Evolutionary conservation across 2,797 vertebrate species (phyloP).

Genomic region (Dermochelys coriacea): DNA sequence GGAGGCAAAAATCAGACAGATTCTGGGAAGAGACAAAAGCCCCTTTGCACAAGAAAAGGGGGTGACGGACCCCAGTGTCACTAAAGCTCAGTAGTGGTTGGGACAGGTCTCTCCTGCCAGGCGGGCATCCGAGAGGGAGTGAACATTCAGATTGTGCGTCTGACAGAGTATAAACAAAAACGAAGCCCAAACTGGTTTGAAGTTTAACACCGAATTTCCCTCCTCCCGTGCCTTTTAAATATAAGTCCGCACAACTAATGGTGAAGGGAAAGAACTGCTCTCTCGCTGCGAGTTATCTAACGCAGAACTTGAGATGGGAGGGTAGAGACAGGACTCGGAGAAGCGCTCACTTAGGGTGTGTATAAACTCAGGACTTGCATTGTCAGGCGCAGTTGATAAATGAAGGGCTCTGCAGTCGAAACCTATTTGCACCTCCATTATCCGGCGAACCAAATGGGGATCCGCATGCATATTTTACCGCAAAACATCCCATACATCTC

Average conservation of each 20-base stretch:
- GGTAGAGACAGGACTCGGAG: not conserved
- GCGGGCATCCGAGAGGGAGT: not conserved
- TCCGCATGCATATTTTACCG: slow-evolving; percentile 88
- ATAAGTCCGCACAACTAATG: too few relatives aligned
- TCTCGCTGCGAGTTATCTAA: too few relatives aligned
- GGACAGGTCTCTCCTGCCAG: not conserved
- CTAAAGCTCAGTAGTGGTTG: not conserved
- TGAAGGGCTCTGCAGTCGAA: slow-evolving; percentile 83
- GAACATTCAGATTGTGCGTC: not conserved
- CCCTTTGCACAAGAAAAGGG: not conserved
- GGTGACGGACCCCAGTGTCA: not conserved
- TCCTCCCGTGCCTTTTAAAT: not conserved
- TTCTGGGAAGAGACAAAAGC: not conserved
- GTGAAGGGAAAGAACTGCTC: not conserved
- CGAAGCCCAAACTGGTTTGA: not conserved
- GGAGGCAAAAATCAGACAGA: not conserved
- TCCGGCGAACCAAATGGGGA: slow-evolving; percentile 84
- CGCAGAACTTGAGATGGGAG: not conserved
- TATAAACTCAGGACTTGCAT: slow-evolving; percentile 38
- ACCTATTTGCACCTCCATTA: slow-evolving; percentile 89
- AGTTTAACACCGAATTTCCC: not conserved
- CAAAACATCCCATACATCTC: slow-evolving; percentile 85
- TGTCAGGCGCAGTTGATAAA: slow-evolving; percentile 85
- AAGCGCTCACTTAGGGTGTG: not conserved
- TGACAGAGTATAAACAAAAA: not conserved